Conservation (phyloP, 2,797 vertebrate species). For the Spinus olivaceus region DNA sequence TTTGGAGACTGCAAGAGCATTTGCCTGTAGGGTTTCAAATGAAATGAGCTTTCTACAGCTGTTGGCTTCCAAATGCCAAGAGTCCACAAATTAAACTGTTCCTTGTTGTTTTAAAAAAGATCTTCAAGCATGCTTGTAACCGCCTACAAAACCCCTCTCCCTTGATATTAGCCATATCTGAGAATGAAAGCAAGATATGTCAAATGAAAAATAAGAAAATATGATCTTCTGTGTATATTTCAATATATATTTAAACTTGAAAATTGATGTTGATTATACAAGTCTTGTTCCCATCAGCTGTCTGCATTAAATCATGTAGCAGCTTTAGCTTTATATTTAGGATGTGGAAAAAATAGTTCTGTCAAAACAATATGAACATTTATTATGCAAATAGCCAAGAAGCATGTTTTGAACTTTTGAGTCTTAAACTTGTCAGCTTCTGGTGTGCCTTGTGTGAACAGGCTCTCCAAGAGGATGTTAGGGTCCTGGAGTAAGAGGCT, state of each 20-base stretch:
- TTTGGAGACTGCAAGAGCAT: background rate
- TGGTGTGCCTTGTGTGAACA: background rate
- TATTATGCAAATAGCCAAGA: background rate
- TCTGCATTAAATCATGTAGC: background rate
- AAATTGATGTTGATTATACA: background rate
- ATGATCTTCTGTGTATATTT: background rate
- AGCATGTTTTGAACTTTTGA: background rate
- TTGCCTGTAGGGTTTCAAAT: conserved; percentile 34
- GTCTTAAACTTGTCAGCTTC: background rate
- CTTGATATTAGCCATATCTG: background rate
- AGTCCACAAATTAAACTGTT: background rate
- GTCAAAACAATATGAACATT: background rate
- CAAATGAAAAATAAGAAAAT: background rate
- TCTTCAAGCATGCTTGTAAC: background rate
- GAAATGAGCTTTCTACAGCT: conserved; percentile 44
- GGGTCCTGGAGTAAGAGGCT: background rate
- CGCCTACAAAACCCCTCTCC: fast-evolving
- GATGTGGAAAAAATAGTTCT: background rate
- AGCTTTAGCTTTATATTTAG: background rate
- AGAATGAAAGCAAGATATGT: background rate
- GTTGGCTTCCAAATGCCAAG: background rate
- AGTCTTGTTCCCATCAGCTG: background rate
- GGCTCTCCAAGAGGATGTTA: background rate
- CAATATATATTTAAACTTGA: background rate
- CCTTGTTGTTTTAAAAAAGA: background rate